Evolutionary conservation across 2,113 vertebrate genomes (phyloP), one percentile per base, ranked within the genome.

Genomic region (Nerophis lumbriciformis): DNA sequence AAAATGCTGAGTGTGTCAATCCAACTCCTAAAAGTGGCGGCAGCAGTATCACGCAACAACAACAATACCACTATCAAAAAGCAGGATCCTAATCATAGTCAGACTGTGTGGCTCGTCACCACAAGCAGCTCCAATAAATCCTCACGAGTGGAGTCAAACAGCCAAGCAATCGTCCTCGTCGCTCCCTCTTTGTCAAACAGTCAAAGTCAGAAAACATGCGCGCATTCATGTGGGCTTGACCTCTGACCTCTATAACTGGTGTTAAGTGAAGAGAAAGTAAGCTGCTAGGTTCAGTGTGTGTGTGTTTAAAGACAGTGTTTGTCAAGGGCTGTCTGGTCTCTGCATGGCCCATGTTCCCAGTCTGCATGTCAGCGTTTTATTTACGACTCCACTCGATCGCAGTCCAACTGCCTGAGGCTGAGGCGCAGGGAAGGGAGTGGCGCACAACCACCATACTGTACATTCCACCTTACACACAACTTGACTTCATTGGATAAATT

Each of bases 351-450:
- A 66, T 63, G 53, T 54, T 36, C 54, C 50, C 7, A 21, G 68
- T 82, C 76, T 83, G 66, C 48, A 36, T 76, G 72, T 85, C 78
- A 48, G 39, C 14, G 39, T 45, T 56, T 88, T 84, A 88, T 89
- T 89, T 86, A 86, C 74, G 85, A 78, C 62, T 70, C 8, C 51
- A 69, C 68, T 62, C 49, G 44, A 58, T 65, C 65, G 65, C 9
- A 36, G 55, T 83, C 79, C 78, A 80, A 61, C 70, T 65, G 57
- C 50, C 60, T 38, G 47, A 82, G 55, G 71, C 49, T 16, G 37
- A 72, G 63, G 61, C 65, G 16, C 53, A 72, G 69, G 66, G 65
- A 61, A 74, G 70, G 71, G 52, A 66, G 68, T 6, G 59, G 67
- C 10, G 55, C 72, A 66, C 54, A 52, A 67, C 67, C 47, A 37